Percentiles rank a stretch among this genome's conserved stretches.
Conservation (phyloP, 2,888 invertebrate species). For the Tenthredo scrophulariae region DNA sequence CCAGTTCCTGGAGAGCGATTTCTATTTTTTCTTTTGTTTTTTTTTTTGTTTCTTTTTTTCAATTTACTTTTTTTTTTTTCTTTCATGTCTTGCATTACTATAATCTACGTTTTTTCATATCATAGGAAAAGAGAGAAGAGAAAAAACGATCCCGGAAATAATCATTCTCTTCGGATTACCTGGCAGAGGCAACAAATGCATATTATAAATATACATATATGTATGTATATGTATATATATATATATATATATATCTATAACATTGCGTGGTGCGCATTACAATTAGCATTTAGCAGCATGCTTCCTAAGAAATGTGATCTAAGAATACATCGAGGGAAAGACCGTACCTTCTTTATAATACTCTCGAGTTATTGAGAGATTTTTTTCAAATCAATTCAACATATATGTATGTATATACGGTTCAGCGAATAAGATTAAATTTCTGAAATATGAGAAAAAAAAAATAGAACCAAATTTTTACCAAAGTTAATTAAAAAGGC, state of each 20-base stretch:
- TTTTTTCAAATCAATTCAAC: background rate
- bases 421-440: background rate
- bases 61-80: constrained; percentile 22
- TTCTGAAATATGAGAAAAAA: background rate
- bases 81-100: background rate
- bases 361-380: background rate
- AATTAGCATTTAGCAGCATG: constrained; percentile 40
- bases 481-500: background rate
- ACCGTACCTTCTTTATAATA: background rate
- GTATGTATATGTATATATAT: background rate
- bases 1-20: constrained; percentile 49
- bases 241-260: background rate
- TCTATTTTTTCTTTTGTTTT: background rate
- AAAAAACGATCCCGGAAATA: constrained; percentile 6
- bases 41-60: constrained; percentile 9
- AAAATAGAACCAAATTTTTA: background rate
- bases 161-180: background rate
- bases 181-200: background rate
- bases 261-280: constrained; percentile 14
- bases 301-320: constrained; percentile 29
- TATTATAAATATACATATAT: background rate
- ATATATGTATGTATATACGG: no score
- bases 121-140: background rate
- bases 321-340: constrained; percentile 36
- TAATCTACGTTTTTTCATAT: background rate